Evolutionary conservation across 2,113 vertebrate genomes (phyloP), one percentile per base, ranked within the genome.

Genomic region (Corydoras maculifer): DNA sequence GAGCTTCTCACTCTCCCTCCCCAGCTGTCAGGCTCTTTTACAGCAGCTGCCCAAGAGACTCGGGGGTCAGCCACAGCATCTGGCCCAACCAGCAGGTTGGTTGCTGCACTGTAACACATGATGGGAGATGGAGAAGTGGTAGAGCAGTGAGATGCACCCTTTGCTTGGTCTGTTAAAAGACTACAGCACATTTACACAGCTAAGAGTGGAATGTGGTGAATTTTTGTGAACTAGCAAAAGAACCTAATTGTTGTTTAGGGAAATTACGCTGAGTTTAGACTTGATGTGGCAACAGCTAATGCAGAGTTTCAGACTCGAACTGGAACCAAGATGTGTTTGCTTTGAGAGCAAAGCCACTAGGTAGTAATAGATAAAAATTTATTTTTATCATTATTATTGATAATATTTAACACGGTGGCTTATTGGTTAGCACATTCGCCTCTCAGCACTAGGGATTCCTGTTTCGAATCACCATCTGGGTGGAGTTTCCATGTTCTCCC

Each of bases 1-100:
- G 50, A 61, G 64, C 8, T 15, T 62, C 59, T 68, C 65, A 11
- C 18, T 31, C 18, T 49, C 59, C 65, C 60, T 53, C 29, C 31
- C 15, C 48, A 59, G 62, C 68, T 68, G 72, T 75, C 72, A 74
- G 59, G 49, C 31, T 53, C 18, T 53, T 48, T 68, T 63, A 71
- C 61, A 61, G 68, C 64, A 74, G 68, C 55, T 13, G 18, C 59
- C 65, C 49, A 30, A 31, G 54, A 67, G 60, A 61, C 43, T 9
- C 51, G 14, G 62, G 58, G 67, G 70, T 77, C 62, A 69, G 67
- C 18, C 32, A 31, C 29, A 48, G 54, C 48, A 57, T 29, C 51
- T 13, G 61, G 43, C 51, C 48, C 43, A 11, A 53, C 50, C 58
- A 59, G 58, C 30, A 65, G 54, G 65, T 31, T 43, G 32, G 49